Base-by-base conservation (phyloP, 1,140 invertebrate genomes). In the Tetraneura akinire region DNA sequence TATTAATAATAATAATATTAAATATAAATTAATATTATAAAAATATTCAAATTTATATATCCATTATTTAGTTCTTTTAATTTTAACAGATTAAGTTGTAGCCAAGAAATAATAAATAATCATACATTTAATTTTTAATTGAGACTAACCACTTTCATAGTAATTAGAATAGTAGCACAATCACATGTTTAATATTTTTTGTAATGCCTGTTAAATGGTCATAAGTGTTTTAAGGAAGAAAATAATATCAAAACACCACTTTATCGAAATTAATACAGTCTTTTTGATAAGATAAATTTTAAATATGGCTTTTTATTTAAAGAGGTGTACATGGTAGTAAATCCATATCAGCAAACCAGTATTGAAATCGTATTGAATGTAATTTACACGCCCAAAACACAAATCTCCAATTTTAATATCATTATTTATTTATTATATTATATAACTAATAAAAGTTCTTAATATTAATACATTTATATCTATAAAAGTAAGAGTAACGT, bases 281-380 rank as follows among this genome's bases (percentile, higher is more conserved):
- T 78, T 62, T 23, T 78, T 60, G 74, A 78, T 78, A 78, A 78
- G 74, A 78, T 78, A 62, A 60, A 51, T 57, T 42, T 76, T 60
- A 60, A 78, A 62, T 47, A 16, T 78, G 55, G 74, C 45, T 71
- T 78, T 62, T 73, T 66, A n/a, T 76, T 78, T 78, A 47, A 78
- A 78, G 55, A 78, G 74, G 53, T 42, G 21, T 60, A 76, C 55
- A n/a, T 26, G 71, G 71, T 60, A 78, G 74, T 62, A 78, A 78
- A 78, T 78, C 55, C 55, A 45, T 78, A 78, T 78, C 74, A 78
- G 37, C 55, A n/a, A 62, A 78, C 74, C 10, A 78, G 53, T 76
- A 76, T 76, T 76, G 53, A 26, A 78, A 78, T 78, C 68, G 23
- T 71, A 71, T 49, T 37, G 37, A 78, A 57, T n/a, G 74, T 29